Base-by-base conservation (phyloP, 2,113 vertebrate species). In the Empidonax alnorum region DNA sequence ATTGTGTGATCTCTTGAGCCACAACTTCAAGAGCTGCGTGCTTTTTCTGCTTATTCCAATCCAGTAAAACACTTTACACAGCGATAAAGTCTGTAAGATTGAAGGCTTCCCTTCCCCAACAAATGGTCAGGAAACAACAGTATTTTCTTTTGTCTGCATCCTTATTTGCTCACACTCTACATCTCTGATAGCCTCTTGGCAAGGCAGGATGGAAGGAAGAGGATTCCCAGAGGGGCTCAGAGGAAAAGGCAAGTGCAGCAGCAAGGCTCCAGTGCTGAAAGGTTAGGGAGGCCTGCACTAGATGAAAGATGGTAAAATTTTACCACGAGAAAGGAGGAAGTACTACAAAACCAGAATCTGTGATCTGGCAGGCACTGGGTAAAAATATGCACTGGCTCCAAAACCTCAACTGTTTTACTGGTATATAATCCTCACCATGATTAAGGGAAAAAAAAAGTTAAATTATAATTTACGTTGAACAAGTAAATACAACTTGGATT, bases 11-110 rank as follows among this genome's bases (percentile, higher is more conserved):
- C 10, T 49, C 47, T 66, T 27, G 12, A 83, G n/a, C 41, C 28
- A 41, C 0, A 3, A 47, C 30, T 87, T 72, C n/a, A 67, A 25
- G 16, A 73, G 16, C 1, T n/a, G 28, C 0, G 0, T 1, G 2
- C 4, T 71, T 67, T 61, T 69, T 30, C 46, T 83, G 21, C 41
- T 84, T 21, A 78, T 37, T 11, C 3, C 69, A 22, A 50, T 31
- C 47, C 69, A 84, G 17, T 39, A 37, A 61, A 87, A 76, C 9
- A 25, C 10, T 69, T 53, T 10, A 55, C 30, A 27, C 3, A 24
- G 30, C 0, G 2, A 44, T 46, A 12, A 74, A 63, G 7, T 5
- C 12, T 65, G 16, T 30, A 55, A 91, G 1, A 71, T 1, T 9
- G 35, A 52, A 75, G n/a, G n/a, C 19, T 72, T 77, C 12, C 27